Evolutionary conservation across 1,140 invertebrate genomes (phyloP).

Genomic region (Ceratina australensis): DNA sequence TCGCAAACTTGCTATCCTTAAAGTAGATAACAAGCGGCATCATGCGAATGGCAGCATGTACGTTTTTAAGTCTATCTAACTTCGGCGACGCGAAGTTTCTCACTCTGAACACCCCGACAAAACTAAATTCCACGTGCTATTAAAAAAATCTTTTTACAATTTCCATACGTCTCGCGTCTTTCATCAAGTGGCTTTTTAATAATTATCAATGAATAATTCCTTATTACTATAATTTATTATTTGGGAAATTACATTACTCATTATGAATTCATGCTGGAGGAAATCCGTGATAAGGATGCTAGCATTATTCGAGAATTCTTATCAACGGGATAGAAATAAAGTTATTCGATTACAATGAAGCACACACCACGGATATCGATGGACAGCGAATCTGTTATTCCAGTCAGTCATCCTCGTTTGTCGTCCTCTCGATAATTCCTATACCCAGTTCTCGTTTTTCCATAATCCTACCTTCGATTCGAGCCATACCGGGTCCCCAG

Average conservation of each 20-base stretch:
- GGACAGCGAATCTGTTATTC: neutral
- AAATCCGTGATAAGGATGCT: neutral
- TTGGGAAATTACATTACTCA: no score
- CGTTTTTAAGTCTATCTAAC: conserved; percentile 3
- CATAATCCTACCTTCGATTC: neutral
- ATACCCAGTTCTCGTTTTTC: neutral
- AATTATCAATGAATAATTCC: no score
- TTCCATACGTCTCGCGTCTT: no score
- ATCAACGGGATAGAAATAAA: neutral
- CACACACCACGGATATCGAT: neutral
- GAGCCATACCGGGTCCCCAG: no score
- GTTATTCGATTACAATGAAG: neutral
- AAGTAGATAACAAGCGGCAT: neutral
- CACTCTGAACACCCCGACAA: neutral
- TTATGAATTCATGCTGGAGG: no score
- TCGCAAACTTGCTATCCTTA: neutral
- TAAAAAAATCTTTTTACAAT: neutral
- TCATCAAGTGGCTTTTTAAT: no score
- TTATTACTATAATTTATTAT: no score
- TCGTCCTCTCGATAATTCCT: neutral
- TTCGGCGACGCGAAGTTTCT: neutral
- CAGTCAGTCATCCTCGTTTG: neutral
- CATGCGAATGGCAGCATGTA: neutral
- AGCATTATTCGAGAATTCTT: neutral
- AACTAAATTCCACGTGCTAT: neutral